Evolutionary conservation across 2,797 vertebrate species (phyloP).

Genomic region (Amniataba percoides): DNA sequence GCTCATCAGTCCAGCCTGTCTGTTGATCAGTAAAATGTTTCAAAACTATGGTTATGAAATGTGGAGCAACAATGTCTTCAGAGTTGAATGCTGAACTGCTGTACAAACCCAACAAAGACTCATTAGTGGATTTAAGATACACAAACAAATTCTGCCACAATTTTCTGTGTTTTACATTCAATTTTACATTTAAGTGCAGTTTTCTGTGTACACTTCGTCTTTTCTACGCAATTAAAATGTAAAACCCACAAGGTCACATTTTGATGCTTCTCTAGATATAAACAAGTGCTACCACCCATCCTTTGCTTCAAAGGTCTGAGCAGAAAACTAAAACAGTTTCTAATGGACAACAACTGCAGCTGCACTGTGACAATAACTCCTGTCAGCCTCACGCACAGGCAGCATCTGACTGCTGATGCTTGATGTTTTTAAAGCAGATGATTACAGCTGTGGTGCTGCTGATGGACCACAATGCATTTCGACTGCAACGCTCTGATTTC

Average conservation of each 20-base stretch:
- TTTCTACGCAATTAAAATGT: no score
- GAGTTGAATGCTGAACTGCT: not conserved
- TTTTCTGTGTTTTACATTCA: not conserved
- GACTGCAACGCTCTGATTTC: conserved; percentile 52
- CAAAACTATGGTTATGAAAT: not conserved
- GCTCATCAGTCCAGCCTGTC: not conserved
- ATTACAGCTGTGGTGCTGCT: conserved; percentile 68
- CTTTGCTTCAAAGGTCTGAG: not conserved
- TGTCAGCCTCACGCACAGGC: no score
- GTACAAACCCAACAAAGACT: not conserved
- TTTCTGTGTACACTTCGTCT: not conserved
- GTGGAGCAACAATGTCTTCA: not conserved
- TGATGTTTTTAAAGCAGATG: conserved; percentile 38
- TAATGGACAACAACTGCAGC: rapidly evolving
- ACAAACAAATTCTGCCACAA: not conserved
- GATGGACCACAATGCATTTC: conserved; percentile 73
- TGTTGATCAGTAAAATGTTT: not conserved
- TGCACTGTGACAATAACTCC: not conserved
- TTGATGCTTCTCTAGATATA: not conserved
- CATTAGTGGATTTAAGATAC: not conserved
- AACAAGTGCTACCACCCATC: not conserved
- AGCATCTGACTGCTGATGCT: not conserved
- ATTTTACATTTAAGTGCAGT: not conserved
- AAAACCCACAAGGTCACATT: not conserved
- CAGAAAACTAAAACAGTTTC: not conserved